phyloP scores from a whole-genome alignment of 1,140 invertebrate genomes.

The Leptinotarsa lineolata region DNA sequence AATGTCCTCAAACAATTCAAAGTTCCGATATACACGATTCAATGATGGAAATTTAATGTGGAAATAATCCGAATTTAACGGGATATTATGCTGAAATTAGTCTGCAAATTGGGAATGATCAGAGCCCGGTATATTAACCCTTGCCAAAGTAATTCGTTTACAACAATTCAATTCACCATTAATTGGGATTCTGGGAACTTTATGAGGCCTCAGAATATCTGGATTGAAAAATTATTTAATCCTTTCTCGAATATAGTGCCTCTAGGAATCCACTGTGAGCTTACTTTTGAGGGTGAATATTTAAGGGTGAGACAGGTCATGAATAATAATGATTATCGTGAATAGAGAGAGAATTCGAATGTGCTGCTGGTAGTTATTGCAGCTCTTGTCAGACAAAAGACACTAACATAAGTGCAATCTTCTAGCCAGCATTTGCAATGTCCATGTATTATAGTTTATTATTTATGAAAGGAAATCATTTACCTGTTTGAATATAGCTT shows the following conservation, averaged over 20 bases:
- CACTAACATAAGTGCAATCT: too few relatives aligned
- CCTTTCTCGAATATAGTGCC: neutral
- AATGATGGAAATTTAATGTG: slow-evolving; percentile 13
- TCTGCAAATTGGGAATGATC: slow-evolving; percentile 25
- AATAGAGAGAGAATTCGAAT: neutral
- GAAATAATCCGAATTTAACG: slow-evolving; percentile 21
- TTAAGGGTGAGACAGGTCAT: neutral
- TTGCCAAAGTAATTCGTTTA: slow-evolving; percentile 27
- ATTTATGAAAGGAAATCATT: too few relatives aligned
- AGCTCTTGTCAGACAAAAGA: too few relatives aligned
- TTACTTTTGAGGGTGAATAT: neutral
- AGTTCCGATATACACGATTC: neutral
- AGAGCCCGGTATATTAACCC: slow-evolving; percentile 19
- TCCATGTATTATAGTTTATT: too few relatives aligned
- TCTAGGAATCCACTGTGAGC: neutral
- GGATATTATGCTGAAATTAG: slow-evolving; percentile 24
- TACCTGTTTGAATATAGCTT: too few relatives aligned
- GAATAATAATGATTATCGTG: neutral
- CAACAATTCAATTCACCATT: slow-evolving; percentile 30
- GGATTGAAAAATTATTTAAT: neutral
- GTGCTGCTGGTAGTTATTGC: too few relatives aligned
- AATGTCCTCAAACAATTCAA: too few relatives aligned
- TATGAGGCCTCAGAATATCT: neutral
- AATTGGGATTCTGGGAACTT: neutral
- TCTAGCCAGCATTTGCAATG: too few relatives aligned